These are phyloP conservation scores for Cylloceria caligata DNA, from an alignment of 2,888 invertebrate species.

Conservation along the genomic window DNA sequence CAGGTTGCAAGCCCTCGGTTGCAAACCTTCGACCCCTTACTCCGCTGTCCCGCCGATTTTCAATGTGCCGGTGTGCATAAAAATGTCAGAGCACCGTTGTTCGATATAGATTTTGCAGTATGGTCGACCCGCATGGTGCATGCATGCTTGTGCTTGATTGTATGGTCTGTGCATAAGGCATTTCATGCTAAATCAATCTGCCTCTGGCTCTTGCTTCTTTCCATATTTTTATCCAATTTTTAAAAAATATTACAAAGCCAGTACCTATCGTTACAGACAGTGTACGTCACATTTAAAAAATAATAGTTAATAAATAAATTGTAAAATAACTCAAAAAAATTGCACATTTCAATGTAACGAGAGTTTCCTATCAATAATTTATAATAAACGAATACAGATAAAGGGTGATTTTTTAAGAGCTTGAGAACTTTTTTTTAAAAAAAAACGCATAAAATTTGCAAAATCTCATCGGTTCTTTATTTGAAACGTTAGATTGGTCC, in stretches of 20 bases:
- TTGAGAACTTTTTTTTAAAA: too few species aligned
- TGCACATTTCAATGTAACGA: background rate
- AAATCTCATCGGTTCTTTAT: too few species aligned
- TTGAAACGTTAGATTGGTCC: too few species aligned
- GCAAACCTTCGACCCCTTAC: slow-evolving; percentile 1
- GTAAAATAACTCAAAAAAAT: background rate
- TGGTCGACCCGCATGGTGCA: slow-evolving; percentile 44
- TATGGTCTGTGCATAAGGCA: background rate
- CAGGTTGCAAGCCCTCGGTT: slow-evolving; percentile 42
- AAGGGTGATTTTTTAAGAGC: too few species aligned
- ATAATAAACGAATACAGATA: too few species aligned
- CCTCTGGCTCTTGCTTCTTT: background rate
- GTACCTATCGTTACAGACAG: background rate
- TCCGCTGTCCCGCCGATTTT: slow-evolving; percentile 26
- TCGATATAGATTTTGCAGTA: slow-evolving; percentile 53
- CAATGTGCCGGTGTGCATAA: slow-evolving; percentile 52
- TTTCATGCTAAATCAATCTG: background rate
- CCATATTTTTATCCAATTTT: background rate
- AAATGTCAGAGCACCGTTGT: slow-evolving; percentile 60
- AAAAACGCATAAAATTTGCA: too few species aligned
- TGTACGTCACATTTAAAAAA: background rate
- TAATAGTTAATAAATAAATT: background rate
- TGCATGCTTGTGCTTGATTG: slow-evolving; percentile 42
- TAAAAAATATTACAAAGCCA: background rate
- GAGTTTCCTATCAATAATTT: too few species aligned